Percentiles rank a stretch among this genome's conserved stretches.
These are phyloP conservation scores for Atrichornis clamosus DNA, from an alignment of 2,113 vertebrate species.

Conservation along the genomic window DNA sequence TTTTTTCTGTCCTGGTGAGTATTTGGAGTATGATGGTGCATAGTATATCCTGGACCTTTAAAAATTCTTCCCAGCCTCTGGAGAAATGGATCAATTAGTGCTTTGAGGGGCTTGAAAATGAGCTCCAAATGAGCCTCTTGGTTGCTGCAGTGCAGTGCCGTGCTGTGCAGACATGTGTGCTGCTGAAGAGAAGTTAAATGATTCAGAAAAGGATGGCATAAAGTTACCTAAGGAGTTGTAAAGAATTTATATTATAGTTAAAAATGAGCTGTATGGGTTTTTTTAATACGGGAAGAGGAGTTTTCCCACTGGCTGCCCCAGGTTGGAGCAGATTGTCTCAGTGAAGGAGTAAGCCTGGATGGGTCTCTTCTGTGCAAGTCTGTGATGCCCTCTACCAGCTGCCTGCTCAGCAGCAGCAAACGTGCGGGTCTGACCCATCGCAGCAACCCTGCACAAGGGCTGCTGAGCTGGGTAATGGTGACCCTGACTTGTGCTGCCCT, in stretches of 20 bases:
- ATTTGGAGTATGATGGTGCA: not conserved
- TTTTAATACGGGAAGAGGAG: not conserved
- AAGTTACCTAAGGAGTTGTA: not conserved
- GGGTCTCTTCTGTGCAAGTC: not conserved
- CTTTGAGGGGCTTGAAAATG: not conserved
- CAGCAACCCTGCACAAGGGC: not conserved
- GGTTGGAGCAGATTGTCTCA: not conserved
- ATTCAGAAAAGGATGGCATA: not conserved
- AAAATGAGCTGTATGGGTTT: not conserved
- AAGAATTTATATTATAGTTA: not conserved
- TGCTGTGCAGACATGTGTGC: accelerated
- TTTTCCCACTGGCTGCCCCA: not conserved
- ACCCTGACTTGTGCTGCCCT: not conserved
- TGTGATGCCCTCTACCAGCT: not conserved
- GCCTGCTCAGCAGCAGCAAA: not conserved
- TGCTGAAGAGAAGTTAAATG: not conserved
- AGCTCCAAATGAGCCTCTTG: not conserved
- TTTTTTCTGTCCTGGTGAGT: not conserved
- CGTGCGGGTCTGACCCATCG: accelerated
- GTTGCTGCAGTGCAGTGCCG: not conserved
- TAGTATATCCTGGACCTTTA: not conserved
- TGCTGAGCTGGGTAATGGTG: not conserved
- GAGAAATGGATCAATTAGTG: not conserved
- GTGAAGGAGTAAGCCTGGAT: not conserved
- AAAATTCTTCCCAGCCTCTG: not conserved